Base-by-base conservation (phyloP, 2,888 invertebrate genomes). In the Cetonia aurata region DNA sequence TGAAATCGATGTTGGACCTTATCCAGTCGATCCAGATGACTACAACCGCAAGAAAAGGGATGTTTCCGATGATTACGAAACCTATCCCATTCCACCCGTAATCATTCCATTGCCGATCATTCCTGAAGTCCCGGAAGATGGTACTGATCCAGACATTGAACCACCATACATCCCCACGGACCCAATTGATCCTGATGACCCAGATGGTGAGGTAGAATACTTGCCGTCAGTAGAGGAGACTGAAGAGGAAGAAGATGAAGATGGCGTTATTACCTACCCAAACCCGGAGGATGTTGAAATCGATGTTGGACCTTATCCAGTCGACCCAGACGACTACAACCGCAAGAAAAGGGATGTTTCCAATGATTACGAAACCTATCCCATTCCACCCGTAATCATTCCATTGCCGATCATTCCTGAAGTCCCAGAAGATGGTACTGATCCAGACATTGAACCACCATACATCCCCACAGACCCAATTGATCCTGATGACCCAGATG, bases 191-290 rank as follows among this genome's bases (percentile, higher is more conserved):
- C 44, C 44, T 6, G 44, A 44, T 1, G 25, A 25, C 4, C 13
- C 44, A 10, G 44, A 44, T 44, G 44, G 25, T 25, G 25, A 25
- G 4, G 25, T 25, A 25, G 25, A 25, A 4, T 25, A 25, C 4
- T 4, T 25, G 25, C 25, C 25, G 4, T 25, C 13, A 6, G 44
- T n/a, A 3, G 10, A 44, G 12, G 44, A 10, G 6, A 2, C 44
- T 10, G 44, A 6, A 44, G 53, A 31, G 6, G 53, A 53, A 10
- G 53, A 53, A 10, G 53, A 53, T 9, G 53, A 53, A 53, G 31
- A 53, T n/a, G 53, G 53, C 2, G 12, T 44, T 44, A 13, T 44
- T 44, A 13, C 13, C 12, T 13, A n/a, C 13, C 44, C 44, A 3
- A 6, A 13, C 1, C 25, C 10, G 12, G n/a, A n/a, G 12, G 19